Percentiles rank a stretch among this genome's conserved stretches.
Conservation (phyloP, 2,888 invertebrate genomes). For the Polyploca ridens region DNA sequence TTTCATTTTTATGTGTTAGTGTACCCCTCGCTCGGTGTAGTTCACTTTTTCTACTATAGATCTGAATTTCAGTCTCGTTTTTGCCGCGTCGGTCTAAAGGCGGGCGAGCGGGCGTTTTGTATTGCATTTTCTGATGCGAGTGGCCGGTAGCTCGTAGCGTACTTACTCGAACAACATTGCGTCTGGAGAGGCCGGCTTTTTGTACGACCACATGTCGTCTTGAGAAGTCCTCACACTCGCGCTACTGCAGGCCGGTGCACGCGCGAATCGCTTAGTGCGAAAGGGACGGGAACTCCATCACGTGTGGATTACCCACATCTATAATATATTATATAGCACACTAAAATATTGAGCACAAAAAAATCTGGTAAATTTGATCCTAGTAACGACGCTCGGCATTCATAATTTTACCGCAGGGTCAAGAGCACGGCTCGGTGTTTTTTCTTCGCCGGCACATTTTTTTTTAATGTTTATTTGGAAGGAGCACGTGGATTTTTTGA, state of each 20-base stretch:
- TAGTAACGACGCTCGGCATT: conserved; percentile 81
- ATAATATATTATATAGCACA: conserved; percentile 74
- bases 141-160: conserved; percentile 55
- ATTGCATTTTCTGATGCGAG: conserved; percentile 76
- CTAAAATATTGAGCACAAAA: conserved; percentile 81
- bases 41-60: conserved; percentile 86
- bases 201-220: conserved; percentile 73
- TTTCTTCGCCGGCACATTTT: conserved; percentile 63
- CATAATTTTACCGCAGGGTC: conserved; percentile 82
- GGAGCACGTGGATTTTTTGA: conserved; percentile 78
- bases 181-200: conserved; percentile 67
- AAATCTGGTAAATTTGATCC: conserved; percentile 82
- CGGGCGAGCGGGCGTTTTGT: conserved; percentile 78
- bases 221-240: conserved; percentile 49
- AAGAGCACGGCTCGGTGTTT: conserved; percentile 76
- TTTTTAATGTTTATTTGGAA: conserved; percentile 79
- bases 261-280: conserved; percentile 72
- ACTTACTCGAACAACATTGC: conserved; percentile 45
- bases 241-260: conserved; percentile 71
- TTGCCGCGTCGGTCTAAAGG: conserved; percentile 84
- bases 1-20: conserved; percentile 84
- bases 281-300: conserved; percentile 67
- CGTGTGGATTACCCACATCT: conserved; percentile 76
- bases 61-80: conserved; percentile 85
- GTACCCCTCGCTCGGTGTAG: conserved; percentile 84